Evolutionary conservation across 2,797 vertebrate species (phyloP).

Genomic region (Octomys mimax): DNA sequence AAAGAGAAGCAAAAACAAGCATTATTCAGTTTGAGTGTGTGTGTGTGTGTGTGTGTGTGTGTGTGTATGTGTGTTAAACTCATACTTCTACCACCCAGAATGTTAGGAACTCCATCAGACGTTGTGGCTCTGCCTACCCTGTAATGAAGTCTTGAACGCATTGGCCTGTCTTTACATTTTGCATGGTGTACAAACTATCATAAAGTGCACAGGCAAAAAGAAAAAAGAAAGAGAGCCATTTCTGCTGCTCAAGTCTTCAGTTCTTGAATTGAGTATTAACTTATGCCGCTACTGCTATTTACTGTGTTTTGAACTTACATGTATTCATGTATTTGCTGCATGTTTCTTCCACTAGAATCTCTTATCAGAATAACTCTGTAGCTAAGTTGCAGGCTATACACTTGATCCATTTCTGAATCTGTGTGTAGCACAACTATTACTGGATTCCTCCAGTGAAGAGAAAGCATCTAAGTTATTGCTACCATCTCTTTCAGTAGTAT

Average conservation of each 20-base stretch:
- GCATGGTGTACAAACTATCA: background rate
- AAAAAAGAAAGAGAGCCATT: no score
- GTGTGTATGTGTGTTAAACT: background rate
- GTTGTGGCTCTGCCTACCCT: background rate
- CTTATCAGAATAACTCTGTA: background rate
- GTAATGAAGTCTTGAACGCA: background rate
- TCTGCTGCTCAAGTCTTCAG: background rate
- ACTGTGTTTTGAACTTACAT: background rate
- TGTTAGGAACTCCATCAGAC: background rate
- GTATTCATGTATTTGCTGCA: background rate
- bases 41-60: no score
- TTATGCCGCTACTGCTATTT: background rate
- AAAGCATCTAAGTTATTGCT: background rate
- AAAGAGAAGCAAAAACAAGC: background rate
- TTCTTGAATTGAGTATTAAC: background rate
- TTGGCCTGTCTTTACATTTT: background rate
- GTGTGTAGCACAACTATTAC: fast-evolving
- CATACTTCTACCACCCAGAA: background rate
- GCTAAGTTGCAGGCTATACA: background rate
- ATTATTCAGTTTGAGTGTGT: background rate
- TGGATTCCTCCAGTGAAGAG: background rate
- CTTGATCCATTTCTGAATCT: background rate
- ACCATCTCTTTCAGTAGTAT: background rate
- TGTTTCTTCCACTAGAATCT: background rate
- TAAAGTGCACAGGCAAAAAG: background rate